phyloP scores from a whole-genome alignment of 1,140 invertebrate genomes.

The Teleopsis dalmanni region DNA sequence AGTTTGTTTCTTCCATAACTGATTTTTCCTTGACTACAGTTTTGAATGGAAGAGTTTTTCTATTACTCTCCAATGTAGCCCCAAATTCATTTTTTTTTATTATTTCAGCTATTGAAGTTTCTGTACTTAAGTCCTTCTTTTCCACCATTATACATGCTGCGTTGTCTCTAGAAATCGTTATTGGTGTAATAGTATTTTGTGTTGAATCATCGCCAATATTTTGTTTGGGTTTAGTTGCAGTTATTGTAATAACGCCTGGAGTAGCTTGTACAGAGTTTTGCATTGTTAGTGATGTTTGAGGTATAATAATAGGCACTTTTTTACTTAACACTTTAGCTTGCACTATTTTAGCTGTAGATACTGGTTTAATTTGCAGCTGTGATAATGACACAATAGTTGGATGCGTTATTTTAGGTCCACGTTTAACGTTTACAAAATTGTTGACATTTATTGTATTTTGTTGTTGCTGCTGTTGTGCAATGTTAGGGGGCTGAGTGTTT shows the following conservation, averaged over 20 bases:
- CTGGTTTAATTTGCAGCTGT: constrained; percentile 34
- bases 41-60: too few species aligned
- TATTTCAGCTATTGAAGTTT: too few species aligned
- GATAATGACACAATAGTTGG: constrained; percentile 37
- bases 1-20: too few species aligned
- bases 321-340: constrained; percentile 34
- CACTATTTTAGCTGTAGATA: constrained; percentile 31
- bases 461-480: constrained; percentile 16
- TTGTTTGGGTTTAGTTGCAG: constrained; percentile 45
- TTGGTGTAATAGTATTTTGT: too few species aligned
- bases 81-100: too few species aligned
- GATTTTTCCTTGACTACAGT: too few species aligned
- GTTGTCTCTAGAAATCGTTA: too few species aligned
- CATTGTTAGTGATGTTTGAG: constrained; percentile 25
- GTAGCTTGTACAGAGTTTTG: constrained; percentile 43
- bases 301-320: constrained; percentile 28
- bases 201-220: constrained; percentile 13
- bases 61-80: too few species aligned
- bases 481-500: constrained; percentile 24
- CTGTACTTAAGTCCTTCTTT: too few species aligned
- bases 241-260: constrained; percentile 33
- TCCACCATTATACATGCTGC: too few species aligned
- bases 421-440: constrained; percentile 27
- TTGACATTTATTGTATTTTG: constrained; percentile 23
- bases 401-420: constrained; percentile 25